phyloP scores from a whole-genome alignment of 2,888 invertebrate genomes.

The Leptinotarsa juncta region DNA sequence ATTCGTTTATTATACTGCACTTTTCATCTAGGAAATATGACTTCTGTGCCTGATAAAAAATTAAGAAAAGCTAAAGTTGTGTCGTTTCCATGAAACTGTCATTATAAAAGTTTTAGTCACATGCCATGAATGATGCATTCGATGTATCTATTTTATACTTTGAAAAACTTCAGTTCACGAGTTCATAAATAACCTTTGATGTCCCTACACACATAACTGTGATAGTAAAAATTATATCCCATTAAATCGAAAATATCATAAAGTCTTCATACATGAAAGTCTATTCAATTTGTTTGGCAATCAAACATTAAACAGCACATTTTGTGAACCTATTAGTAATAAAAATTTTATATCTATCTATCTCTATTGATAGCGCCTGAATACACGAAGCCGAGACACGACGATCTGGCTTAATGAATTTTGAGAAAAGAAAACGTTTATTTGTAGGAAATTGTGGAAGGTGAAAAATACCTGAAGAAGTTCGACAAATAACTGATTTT shows the following conservation, averaged over 20 bases:
- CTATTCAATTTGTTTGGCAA: slow-evolving; percentile 22
- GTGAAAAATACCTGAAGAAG: no score
- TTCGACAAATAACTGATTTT: no score
- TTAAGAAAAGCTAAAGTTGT: no score
- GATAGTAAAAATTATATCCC: slow-evolving; percentile 1
- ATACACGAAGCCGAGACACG: not conserved
- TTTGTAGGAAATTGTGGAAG: no score
- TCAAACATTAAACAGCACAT: slow-evolving; percentile 14
- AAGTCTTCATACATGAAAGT: slow-evolving; percentile 20
- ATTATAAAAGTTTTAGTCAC: not conserved
- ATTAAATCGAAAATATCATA: slow-evolving; percentile 11
- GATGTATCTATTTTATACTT: not conserved
- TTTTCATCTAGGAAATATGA: no score
- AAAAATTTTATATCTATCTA: slow-evolving; percentile 20
- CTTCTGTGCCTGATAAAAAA: no score
- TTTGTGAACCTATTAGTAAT: slow-evolving; percentile 24
- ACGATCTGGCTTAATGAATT: no score
- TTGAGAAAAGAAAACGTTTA: no score
- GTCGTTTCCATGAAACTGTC: no score
- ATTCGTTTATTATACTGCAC: no score
- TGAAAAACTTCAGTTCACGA: not conserved
- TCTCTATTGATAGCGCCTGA: not conserved
- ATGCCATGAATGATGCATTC: not conserved
- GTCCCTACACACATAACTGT: not conserved
- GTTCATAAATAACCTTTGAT: not conserved